phyloP scores from a whole-genome alignment of 2,797 vertebrate species.

The Poecilia picta region DNA sequence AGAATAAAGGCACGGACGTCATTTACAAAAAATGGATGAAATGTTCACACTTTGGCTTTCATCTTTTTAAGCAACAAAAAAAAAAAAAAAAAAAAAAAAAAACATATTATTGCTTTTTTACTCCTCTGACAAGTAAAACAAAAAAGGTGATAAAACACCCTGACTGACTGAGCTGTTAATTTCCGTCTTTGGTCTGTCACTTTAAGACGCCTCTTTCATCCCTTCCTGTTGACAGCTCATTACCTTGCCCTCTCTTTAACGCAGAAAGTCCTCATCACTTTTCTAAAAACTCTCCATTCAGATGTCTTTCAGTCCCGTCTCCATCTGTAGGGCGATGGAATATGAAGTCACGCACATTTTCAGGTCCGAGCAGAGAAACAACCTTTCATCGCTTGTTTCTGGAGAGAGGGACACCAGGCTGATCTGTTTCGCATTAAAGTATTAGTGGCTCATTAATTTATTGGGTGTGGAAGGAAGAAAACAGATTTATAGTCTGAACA shows the following conservation, averaged over 20 bases:
- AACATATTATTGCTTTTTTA: slow-evolving; percentile 18
- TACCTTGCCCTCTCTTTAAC: slow-evolving; percentile 16
- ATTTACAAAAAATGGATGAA: not conserved
- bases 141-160: slow-evolving; percentile 30
- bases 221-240: slow-evolving; percentile 45
- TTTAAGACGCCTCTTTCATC: slow-evolving; percentile 34
- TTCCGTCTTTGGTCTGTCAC: slow-evolving; percentile 60
- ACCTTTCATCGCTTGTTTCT: not conserved
- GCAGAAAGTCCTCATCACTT: slow-evolving; percentile 33
- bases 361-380: slow-evolving; percentile 7
- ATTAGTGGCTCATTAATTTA: not conserved
- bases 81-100: slow-evolving; percentile 19
- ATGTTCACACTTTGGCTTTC: slow-evolving; percentile 62
- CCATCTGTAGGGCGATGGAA: slow-evolving; percentile 6
- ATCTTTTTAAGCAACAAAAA: slow-evolving; percentile 20
- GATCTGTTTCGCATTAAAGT: not conserved
- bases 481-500: not conserved
- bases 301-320: not conserved
- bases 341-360: slow-evolving; percentile 23
- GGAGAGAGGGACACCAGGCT: not conserved
- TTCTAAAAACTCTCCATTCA: slow-evolving; percentile 10
- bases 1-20: not conserved
- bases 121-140: slow-evolving; percentile 2
- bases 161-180: slow-evolving; percentile 51
- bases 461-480: not conserved